Evolutionary conservation across 2,888 invertebrate species (phyloP).

Genomic region (Drosophila kambysellisi): DNA sequence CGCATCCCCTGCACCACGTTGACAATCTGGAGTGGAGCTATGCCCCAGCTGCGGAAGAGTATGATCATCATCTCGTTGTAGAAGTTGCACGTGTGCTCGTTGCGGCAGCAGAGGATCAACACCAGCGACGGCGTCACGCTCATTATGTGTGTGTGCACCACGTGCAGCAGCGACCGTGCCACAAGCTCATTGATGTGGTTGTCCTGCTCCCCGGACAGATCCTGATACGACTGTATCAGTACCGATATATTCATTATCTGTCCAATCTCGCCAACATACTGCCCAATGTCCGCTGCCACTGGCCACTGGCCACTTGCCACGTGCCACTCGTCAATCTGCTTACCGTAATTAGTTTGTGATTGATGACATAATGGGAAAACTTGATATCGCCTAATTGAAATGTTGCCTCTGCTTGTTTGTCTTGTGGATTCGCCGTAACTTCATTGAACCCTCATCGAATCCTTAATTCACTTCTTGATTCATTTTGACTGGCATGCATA

Average conservation of each 20-base stretch:
- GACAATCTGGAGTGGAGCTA: conserved; percentile 69
- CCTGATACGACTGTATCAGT: conserved; percentile 55
- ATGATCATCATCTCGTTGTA: conserved; percentile 71
- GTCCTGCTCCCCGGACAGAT: conserved; percentile 61
- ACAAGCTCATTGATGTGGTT: conserved; percentile 66
- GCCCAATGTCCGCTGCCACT: conserved; percentile 8
- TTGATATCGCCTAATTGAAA: neutral
- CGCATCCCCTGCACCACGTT: conserved; percentile 37
- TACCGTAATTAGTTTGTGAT: neutral
- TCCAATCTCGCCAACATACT: neutral
- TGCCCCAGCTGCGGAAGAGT: conserved; percentile 63
- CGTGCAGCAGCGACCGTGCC: conserved; percentile 65
- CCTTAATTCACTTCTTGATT: neutral
- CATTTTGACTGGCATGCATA: neutral
- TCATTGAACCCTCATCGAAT: neutral
- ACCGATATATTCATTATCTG: conserved; percentile 67
- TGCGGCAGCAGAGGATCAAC: conserved; percentile 66
- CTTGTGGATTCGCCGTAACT: neutral
- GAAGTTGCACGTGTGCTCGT: conserved; percentile 64
- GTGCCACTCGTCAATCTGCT: neutral
- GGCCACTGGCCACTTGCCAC: neutral
- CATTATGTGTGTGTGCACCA: conserved; percentile 67
- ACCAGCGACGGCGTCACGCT: conserved; percentile 68
- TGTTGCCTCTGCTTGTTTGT: neutral
- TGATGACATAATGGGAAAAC: conserved; percentile 1